A percentile compares a stretch with the other conserved stretches of the same genome.
Conservation (phyloP, 1,140 invertebrate genomes). For the Caerostris darwini region DNA sequence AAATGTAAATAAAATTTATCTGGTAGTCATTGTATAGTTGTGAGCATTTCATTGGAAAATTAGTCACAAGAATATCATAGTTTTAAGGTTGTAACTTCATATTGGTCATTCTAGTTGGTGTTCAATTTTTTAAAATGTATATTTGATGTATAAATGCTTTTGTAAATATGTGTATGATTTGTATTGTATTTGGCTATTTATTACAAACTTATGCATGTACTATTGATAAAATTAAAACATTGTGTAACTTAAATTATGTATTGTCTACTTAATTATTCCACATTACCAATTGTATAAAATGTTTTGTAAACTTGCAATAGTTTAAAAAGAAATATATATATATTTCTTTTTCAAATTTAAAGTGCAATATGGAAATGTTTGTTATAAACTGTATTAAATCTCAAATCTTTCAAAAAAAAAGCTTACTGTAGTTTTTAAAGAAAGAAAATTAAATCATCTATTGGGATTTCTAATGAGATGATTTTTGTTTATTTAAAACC, state of each 20-base stretch:
- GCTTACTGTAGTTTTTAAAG: neutral
- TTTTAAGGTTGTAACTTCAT: conserved; percentile 59
- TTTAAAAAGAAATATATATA: neutral
- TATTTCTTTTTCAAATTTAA: neutral
- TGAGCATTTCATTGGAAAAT: conserved; percentile 60
- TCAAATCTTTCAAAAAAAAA: neutral
- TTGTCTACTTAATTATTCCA: conserved; percentile 31
- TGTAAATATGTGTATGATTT: conserved; percentile 70
- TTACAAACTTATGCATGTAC: conserved; percentile 1
- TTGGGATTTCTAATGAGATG: neutral
- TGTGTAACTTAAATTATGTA: neutral
- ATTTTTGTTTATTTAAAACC: neutral
- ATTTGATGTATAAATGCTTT: conserved; percentile 28
- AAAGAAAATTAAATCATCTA: neutral
- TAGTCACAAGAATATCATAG: conserved; percentile 53
- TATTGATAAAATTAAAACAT: neutral
- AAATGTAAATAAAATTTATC: conserved; percentile 57
- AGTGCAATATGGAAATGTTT: conserved; percentile 23
- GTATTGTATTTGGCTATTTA: conserved; percentile 55
- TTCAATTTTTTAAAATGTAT: conserved; percentile 26
- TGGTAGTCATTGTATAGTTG: conserved; percentile 63
- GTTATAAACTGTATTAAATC: neutral
- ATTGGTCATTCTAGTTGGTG: conserved; percentile 37
- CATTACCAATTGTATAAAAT: neutral
- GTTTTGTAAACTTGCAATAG: conserved; percentile 15